These are phyloP conservation scores for Tetrax tetrax DNA, from an alignment of 2,113 vertebrate genomes.

Conservation along the genomic window DNA sequence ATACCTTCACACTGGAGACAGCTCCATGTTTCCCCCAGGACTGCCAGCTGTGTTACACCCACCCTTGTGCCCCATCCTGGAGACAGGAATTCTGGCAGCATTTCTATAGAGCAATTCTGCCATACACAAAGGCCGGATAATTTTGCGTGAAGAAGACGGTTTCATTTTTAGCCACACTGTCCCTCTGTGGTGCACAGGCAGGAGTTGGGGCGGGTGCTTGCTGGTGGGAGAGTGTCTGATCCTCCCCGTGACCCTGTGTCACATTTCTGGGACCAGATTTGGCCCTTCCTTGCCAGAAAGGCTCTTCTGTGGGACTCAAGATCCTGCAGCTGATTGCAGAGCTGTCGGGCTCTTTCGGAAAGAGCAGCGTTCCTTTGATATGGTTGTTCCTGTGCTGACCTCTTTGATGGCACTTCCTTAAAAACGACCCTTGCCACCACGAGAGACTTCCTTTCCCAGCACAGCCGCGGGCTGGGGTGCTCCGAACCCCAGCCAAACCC, in stretches of 20 bases:
- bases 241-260: fast-evolving
- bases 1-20: fast-evolving
- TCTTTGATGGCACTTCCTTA: neutral
- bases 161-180: neutral
- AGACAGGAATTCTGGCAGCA: neutral
- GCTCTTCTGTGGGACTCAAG: neutral
- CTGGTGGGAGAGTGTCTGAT: neutral
- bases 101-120: neutral
- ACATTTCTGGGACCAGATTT: neutral
- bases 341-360: neutral
- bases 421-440: neutral
- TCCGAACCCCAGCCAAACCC: neutral
- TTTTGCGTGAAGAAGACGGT: neutral
- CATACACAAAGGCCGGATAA: conserved; percentile 31
- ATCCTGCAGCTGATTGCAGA: neutral
- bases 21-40: neutral
- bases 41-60: neutral
- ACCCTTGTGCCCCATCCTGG: neutral
- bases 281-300: neutral
- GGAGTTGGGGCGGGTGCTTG: neutral
- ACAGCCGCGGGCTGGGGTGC: fast-evolving
- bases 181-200: neutral
- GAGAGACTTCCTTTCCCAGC: neutral
- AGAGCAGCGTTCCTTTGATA: neutral
- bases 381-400: neutral